Evolutionary conservation across 2,888 invertebrate species (phyloP).

Genomic region (Charanyca ferruginea): DNA sequence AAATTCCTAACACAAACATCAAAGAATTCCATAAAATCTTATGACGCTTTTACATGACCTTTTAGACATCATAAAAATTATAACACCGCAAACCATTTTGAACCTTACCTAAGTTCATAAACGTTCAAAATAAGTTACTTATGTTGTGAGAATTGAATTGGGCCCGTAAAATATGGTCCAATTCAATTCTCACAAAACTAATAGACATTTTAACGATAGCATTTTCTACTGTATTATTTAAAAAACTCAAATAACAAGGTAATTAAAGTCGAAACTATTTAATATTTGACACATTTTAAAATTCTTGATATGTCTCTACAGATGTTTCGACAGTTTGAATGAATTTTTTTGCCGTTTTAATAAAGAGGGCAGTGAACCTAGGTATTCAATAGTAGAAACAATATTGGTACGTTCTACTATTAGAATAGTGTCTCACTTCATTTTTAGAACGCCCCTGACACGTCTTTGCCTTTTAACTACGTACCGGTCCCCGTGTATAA

Average conservation of each 20-base stretch:
- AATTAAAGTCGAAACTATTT: constrained; percentile 8
- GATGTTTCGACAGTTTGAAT: no score
- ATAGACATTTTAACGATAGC: constrained; percentile 35
- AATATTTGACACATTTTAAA: constrained; percentile 19
- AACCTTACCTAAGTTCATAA: accelerated
- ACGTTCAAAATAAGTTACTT: constrained; percentile 30
- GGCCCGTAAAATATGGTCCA: constrained; percentile 24
- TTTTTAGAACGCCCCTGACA: no score
- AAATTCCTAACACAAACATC: constrained; percentile 25
- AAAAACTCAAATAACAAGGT: constrained; percentile 22
- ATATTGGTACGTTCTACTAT: no score
- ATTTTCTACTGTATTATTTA: constrained; percentile 42
- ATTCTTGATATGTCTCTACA: constrained; percentile 1
- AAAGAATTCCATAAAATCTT: constrained; percentile 38
- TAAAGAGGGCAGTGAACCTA: no score
- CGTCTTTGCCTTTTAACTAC: no score
- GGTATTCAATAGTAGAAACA: no score
- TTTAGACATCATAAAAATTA: constrained; percentile 30
- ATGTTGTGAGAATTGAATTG: no score
- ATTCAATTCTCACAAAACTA: constrained; percentile 28
- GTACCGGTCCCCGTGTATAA: no score
- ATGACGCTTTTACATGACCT: constrained; percentile 2
- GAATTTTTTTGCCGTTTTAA: no score
- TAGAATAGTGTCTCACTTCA: no score
- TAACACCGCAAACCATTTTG: neutral